Percentiles rank a stretch among this genome's conserved stretches.
phyloP scores from a whole-genome alignment of 2,113 vertebrate species.

The Myodes glareolus region DNA sequence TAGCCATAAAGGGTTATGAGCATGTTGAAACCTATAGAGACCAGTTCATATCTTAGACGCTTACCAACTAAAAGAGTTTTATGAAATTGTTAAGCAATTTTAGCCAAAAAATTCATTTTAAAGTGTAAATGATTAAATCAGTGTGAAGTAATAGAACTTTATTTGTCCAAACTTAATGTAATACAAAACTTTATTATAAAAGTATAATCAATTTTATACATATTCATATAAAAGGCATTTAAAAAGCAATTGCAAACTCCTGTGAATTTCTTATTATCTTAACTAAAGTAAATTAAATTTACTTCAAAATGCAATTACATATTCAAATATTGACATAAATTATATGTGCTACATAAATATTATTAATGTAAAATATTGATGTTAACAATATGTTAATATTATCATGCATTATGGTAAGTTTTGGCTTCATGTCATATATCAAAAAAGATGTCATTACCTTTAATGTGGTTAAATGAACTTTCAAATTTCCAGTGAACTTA shows the following conservation, averaged over 20 bases:
- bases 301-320: not conserved
- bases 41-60: not conserved
- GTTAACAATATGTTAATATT: not conserved
- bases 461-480: not conserved
- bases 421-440: not conserved
- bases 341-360: not conserved
- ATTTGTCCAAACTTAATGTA: conserved; percentile 22
- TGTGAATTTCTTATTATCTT: not conserved
- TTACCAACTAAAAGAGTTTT: not conserved
- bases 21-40: conserved; percentile 2
- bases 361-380: not conserved
- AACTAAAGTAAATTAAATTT: not conserved
- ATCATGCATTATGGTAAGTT: not conserved
- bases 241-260: not conserved
- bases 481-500: not conserved
- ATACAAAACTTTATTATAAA: not conserved
- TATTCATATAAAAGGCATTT: not conserved
- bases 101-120: conserved; percentile 1
- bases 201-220: not conserved
- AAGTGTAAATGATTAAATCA: not conserved
- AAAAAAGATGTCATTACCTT: not conserved
- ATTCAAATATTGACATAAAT: not conserved
- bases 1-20: conserved; percentile 31
- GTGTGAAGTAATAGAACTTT: not conserved
- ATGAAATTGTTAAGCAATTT: not conserved